Evolutionary conservation across 2,888 invertebrate genomes (phyloP).

Genomic region (Macrophya alboannulata): DNA sequence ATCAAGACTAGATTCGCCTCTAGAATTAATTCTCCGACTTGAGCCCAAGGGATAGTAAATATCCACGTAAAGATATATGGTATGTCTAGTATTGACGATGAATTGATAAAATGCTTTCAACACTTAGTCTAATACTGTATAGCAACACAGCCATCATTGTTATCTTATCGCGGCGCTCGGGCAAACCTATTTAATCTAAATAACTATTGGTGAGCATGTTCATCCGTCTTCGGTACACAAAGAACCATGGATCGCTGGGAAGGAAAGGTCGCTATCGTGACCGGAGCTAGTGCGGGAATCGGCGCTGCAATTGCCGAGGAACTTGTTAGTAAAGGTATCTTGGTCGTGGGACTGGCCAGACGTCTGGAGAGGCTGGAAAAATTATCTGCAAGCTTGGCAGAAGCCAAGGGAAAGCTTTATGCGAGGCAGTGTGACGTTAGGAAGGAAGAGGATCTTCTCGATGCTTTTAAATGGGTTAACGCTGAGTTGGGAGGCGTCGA

Average conservation of each 20-base stretch:
- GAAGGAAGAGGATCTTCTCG: constrained; percentile 66
- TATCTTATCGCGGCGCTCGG: background rate
- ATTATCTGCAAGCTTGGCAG: constrained; percentile 59
- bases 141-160: no score
- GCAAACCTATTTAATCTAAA: background rate
- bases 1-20: no score
- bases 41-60: no score
- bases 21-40: no score
- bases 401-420: constrained; percentile 72
- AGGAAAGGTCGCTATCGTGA: constrained; percentile 84
- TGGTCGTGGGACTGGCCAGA: constrained; percentile 82
- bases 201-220: background rate
- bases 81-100: no score
- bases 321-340: constrained; percentile 81
- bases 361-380: constrained; percentile 79
- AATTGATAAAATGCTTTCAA: no score
- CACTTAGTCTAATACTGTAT: no score
- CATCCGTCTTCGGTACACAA: background rate
- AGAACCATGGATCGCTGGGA: constrained; percentile 83
- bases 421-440: constrained; percentile 66
- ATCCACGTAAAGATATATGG: no score
- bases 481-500: constrained; percentile 78
- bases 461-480: constrained; percentile 65
- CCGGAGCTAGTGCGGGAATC: constrained; percentile 85
- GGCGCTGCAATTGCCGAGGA: constrained; percentile 81